Evolutionary conservation across 2,797 vertebrate species (phyloP), one percentile per base, ranked within the genome.

Genomic region (Hoplostethus atlanticus): DNA sequence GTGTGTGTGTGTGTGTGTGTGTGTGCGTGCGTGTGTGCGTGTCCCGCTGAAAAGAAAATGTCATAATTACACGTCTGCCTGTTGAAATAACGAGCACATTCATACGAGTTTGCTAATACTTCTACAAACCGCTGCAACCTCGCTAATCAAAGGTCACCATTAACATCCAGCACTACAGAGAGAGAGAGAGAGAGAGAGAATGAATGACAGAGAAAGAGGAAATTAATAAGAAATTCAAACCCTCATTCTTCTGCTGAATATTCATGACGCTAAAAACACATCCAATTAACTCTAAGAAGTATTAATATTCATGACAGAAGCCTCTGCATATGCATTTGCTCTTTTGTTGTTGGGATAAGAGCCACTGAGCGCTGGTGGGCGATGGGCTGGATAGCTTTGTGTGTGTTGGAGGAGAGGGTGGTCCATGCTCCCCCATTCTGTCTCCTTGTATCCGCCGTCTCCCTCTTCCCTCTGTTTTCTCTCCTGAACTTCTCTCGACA

Each of bases 241-340:
- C 88, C 75, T 84, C 84, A 81, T 84, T 85, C 60, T 83, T 93
- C 73, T 76, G 50, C 58, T 94, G 91, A 93, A 95, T 95, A 95
- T 95, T 92, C 91, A 95, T 93, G 88, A 88, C 30, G 51, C 75
- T 81, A 91, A 93, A 92, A 89, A 91, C 88, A 89, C 92, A 92
- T 87, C 92, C 92, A 94, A 94, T 95, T 95, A 94, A 91, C 88
- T 85, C 84, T 88, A 90, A 93, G 86, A 93, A 93, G 92, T 87
- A 95, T 95, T 93, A 91, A 94, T 92, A 94, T 93, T 94, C 91
- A 91, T 90, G 86, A 84, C 81, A 71, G 83, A 79, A 75, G 54
- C 74, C 75, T 67, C 87, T 93, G 87, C 90, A 94, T 94, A 93
- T 93, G 93, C 89, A 92, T 91, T 89, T 84, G 53, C 72, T 84